A percentile compares a stretch with the other conserved stretches of the same genome.
Evolutionary conservation across 2,113 vertebrate species (phyloP).

Genomic region (Urocolius indicus): DNA sequence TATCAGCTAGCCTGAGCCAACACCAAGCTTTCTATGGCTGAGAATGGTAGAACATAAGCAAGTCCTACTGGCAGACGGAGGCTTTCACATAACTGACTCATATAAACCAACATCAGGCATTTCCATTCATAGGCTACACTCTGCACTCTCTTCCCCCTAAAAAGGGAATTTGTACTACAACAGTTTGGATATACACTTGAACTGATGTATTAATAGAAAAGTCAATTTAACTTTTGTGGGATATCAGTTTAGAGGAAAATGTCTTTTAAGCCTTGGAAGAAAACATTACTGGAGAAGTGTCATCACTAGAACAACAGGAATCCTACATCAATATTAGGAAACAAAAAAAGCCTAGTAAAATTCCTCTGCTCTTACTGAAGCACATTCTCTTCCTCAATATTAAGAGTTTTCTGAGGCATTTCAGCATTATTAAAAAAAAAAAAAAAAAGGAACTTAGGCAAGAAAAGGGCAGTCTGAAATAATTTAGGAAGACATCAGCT

Average conservation of each 20-base stretch:
- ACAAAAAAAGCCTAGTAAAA: neutral
- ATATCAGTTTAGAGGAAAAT: neutral
- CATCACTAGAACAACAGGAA: neutral
- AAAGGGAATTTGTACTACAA: neutral
- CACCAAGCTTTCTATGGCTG: neutral
- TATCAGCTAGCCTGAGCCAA: neutral
- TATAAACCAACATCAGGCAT: neutral
- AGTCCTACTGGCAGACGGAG: neutral
- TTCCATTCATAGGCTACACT: neutral
- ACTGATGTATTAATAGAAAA: neutral
- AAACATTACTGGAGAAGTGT: neutral
- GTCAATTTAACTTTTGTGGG: neutral
- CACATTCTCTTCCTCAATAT: neutral
- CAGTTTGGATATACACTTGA: neutral
- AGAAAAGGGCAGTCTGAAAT: neutral
- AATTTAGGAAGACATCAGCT: neutral
- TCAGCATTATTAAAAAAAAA: neutral
- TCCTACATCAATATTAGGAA: neutral
- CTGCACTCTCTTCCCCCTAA: neutral
- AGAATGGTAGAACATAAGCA: neutral
- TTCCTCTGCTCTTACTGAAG: neutral
- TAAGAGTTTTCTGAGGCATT: neutral
- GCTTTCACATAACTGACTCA: neutral
- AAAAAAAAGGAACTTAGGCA: neutral
- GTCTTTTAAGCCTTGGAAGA: neutral